A percentile compares a stretch with the other conserved stretches of the same genome.
phyloP scores from a whole-genome alignment of 2,113 vertebrate species.

The Calyptomena viridis region DNA sequence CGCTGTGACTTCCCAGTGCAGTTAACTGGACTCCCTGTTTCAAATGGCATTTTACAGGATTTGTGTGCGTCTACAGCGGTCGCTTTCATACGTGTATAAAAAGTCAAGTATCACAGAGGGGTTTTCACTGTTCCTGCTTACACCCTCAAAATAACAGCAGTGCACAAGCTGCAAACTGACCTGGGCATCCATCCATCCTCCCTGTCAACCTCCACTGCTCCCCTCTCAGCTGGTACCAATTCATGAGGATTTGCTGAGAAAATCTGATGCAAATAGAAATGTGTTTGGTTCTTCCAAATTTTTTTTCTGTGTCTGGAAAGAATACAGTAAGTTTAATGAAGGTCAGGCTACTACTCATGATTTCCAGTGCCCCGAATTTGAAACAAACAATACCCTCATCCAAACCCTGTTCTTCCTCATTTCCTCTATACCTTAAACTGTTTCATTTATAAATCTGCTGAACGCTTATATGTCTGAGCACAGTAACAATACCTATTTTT shows the following conservation, averaged over 20 bases:
- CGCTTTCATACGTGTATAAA: rapidly evolving
- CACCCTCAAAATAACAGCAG: rapidly evolving
- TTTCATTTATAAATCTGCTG: background rate
- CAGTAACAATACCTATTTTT: background rate
- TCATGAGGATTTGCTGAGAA: background rate
- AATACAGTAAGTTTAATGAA: background rate
- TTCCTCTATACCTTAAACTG: background rate
- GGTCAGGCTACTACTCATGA: background rate
- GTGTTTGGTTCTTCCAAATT: background rate
- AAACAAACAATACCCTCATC: background rate
- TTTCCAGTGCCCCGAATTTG: background rate
- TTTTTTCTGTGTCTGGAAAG: background rate
- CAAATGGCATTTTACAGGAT: background rate
- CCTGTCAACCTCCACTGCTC: background rate
- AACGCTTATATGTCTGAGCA: background rate
- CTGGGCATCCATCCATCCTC: rapidly evolving
- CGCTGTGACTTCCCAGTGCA: background rate
- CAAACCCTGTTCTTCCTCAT: background rate
- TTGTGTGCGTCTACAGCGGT: background rate
- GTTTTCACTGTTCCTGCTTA: background rate
- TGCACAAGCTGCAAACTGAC: background rate
- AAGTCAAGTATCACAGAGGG: background rate
- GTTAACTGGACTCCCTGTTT: rapidly evolving
- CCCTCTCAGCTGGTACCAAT: background rate
- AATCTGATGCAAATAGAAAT: background rate